Percentiles rank a stretch among this genome's conserved stretches.
phyloP scores from a whole-genome alignment of 2,888 invertebrate species.

The Andrena haemorrhoa region DNA sequence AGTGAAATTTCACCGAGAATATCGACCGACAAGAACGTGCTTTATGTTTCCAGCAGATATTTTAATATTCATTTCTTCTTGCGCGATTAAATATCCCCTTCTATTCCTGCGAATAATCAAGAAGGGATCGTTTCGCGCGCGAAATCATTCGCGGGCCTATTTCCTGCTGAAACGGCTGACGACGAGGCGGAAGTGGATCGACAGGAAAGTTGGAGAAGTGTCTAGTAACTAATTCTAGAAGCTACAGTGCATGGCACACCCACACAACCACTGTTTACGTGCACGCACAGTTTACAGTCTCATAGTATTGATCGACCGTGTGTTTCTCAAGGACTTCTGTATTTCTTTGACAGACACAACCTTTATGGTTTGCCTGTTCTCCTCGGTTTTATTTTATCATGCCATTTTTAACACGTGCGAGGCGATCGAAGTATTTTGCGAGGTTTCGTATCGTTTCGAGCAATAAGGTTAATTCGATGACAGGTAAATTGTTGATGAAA shows the following conservation, averaged over 20 bases:
- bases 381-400: conserved; percentile 1
- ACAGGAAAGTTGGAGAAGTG: conserved; percentile 66
- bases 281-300: neutral
- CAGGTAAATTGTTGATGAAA: neutral
- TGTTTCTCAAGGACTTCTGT: conserved; percentile 33
- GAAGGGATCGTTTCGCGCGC: too few species aligned
- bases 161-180: conserved; percentile 37
- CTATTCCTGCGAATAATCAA: neutral
- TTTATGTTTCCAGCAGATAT: neutral
- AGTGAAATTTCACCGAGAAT: conserved; percentile 12
- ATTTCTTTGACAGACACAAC: conserved; percentile 26
- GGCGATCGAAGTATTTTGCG: neutral
- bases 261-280: neutral
- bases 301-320: conserved; percentile 22
- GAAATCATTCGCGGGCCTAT: neutral
- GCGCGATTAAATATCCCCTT: neutral
- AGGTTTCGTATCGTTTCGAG: neutral
- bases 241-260: conserved; percentile 20
- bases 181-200: conserved; percentile 55
- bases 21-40: conserved; percentile 52
- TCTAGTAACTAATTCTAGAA: conserved; percentile 65
- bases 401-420: neutral
- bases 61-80: neutral
- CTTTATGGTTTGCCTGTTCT: conserved; percentile 11
- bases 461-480: neutral